Evolutionary conservation across 37 sponge, comb jelly and placozoan species (phyloP), one percentile per base, ranked within the genome.

Genomic region (Aplysina aerophoba): DNA sequence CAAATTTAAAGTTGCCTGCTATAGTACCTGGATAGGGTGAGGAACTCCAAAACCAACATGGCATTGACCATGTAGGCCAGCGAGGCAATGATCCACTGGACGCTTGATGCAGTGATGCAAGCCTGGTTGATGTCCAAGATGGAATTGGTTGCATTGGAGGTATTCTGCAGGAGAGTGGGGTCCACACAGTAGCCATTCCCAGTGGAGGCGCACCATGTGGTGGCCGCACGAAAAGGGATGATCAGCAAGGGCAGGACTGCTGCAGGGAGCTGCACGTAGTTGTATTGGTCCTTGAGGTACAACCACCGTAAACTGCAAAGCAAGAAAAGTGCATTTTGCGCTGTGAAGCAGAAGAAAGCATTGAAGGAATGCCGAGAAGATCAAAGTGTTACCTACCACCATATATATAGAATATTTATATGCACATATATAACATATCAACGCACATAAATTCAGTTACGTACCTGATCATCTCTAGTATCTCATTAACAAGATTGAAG

Each of bases 181-280:
- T 40, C 25, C 2, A 44, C 78, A 40, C 78, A 75, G 54, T 75
- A 75, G 44, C 78, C 78, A 24, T 40, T 54, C 3, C 78, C 78
- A 41, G 78, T 75, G 44, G 78, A 75, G 14, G 78, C 78, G 41
- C 78, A 75, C 78, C 78, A 75, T 75, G 78, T 75, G 37, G 78
- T 75, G 53, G 78, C 78, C 12, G 78, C 78, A 1, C 78, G 78
- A 11, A 75, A 75, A 16, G 78, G 78, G 21, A 75, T 75, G 20
- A 75, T 75, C 22, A 36, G n/a, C 24, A 75, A 40, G 0, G 78
- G 78, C 11, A 75, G 54, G 39, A 75, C 14, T 15, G 41, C 20
- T 2, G 78, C 44, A 4, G 53, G 13, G 4, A 37, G 2, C 22
- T 75, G 78, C 16, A 75, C 13, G 53, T 44, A 75, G 78, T 75